Conservation (phyloP, 2,797 vertebrate species). For the Alauda arvensis region DNA sequence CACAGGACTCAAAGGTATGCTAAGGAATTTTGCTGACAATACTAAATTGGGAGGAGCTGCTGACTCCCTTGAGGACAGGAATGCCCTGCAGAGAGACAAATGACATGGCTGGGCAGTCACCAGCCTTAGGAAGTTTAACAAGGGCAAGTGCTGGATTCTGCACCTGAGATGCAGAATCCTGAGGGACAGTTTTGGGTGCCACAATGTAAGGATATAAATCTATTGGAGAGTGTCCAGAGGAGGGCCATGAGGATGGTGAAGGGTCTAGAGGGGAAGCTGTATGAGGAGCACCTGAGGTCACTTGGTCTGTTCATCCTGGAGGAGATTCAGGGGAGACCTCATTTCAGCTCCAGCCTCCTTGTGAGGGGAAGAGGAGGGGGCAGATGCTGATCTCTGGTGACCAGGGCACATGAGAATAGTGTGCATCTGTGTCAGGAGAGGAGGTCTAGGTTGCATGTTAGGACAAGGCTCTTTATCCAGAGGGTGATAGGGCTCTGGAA, state of each 20-base stretch:
- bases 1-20: no score
- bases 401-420: no score
- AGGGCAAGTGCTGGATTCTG: no score
- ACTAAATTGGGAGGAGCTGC: not conserved
- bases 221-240: no score
- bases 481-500: not conserved
- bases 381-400: not conserved
- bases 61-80: not conserved
- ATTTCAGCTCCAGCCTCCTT: no score
- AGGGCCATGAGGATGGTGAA: not conserved
- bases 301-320: not conserved
- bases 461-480: not conserved
- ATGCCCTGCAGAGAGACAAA: not conserved
- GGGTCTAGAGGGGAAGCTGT: not conserved
- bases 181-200: not conserved
- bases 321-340: not conserved
- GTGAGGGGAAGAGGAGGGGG: not conserved
- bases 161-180: not conserved
- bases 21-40: not conserved
- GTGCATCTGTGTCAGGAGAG: not conserved
- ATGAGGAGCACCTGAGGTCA: not conserved
- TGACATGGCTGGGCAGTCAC: not conserved
- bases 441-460: not conserved
- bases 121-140: not conserved
- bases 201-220: rapidly evolving